Conservation (phyloP, 2,113 vertebrate genomes). For the Tachysurus vachellii region DNA sequence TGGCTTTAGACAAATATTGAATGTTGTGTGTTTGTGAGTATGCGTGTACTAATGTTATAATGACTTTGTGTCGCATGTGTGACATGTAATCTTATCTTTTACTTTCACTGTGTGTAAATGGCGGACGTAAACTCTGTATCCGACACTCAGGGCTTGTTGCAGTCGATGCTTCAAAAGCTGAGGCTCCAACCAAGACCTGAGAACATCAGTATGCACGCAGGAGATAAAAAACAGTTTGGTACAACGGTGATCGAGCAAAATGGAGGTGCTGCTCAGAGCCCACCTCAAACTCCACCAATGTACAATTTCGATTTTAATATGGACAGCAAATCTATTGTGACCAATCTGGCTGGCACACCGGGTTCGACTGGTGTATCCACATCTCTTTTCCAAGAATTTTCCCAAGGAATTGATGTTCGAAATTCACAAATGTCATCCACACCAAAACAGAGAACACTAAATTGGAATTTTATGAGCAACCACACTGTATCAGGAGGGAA, state of each 20-base stretch:
- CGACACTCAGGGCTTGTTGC: conserved; percentile 68
- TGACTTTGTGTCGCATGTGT: background rate
- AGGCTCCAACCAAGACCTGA: conserved; percentile 63
- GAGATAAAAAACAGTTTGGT: background rate
- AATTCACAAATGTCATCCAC: background rate
- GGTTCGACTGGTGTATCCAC: background rate
- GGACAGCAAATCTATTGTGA: conserved; percentile 17
- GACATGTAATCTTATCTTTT: conserved; percentile 2
- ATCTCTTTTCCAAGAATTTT: background rate
- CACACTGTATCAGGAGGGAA: conserved; percentile 42
- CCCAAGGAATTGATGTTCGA: conserved; percentile 2
- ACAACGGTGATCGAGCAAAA: background rate
- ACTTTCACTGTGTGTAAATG: conserved; percentile 59
- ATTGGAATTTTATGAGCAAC: background rate
- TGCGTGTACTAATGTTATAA: background rate
- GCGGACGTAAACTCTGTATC: conserved; percentile 53
- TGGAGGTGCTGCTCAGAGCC: background rate
- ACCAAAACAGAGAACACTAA: conserved; percentile 30
- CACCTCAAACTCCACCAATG: conserved; percentile 12
- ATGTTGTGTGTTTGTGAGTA: background rate
- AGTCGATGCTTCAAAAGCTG: conserved; percentile 76
- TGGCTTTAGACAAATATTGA: background rate
- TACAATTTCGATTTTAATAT: background rate
- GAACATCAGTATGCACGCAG: conserved; percentile 37
- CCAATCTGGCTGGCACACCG: background rate